phyloP scores from a whole-genome alignment of 2,113 vertebrate species.

The Chitala chitala region DNA sequence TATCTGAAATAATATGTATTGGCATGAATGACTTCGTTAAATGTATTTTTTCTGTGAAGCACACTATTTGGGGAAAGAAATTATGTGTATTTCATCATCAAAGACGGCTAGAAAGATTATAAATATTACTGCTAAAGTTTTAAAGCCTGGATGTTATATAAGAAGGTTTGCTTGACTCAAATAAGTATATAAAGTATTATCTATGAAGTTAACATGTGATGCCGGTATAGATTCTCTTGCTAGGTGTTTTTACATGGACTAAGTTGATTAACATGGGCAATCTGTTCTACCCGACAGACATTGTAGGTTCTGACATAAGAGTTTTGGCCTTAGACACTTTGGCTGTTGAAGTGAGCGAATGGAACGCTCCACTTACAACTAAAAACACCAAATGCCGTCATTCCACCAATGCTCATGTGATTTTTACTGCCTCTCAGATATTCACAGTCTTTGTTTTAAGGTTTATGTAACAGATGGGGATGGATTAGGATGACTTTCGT shows the following conservation, averaged over 20 bases:
- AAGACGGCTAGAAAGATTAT: not conserved
- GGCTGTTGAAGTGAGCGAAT: not conserved
- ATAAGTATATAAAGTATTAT: not conserved
- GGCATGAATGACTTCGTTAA: not conserved
- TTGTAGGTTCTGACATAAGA: not conserved
- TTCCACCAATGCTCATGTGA: constrained; percentile 2
- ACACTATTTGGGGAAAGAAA: not conserved
- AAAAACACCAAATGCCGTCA: constrained; percentile 11
- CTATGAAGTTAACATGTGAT: not conserved
- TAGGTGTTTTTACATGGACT: no score
- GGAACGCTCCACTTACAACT: not conserved
- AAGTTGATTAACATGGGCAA: not conserved
- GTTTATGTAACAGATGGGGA: constrained; percentile 17
- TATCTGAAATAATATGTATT: not conserved
- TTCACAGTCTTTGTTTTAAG: constrained; percentile 18
- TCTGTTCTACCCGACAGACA: not conserved
- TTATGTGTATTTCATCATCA: not conserved
- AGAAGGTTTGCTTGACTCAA: not conserved
- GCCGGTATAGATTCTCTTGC: not conserved
- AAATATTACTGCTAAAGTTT: not conserved
- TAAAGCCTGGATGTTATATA: not conserved
- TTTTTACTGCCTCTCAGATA: not conserved
- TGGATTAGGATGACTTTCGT: not conserved
- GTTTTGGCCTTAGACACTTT: not conserved
- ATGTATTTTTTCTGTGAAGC: not conserved